Evolutionary conservation across 2,888 invertebrate species (phyloP).

Genomic region (Leptinotarsa juncta): DNA sequence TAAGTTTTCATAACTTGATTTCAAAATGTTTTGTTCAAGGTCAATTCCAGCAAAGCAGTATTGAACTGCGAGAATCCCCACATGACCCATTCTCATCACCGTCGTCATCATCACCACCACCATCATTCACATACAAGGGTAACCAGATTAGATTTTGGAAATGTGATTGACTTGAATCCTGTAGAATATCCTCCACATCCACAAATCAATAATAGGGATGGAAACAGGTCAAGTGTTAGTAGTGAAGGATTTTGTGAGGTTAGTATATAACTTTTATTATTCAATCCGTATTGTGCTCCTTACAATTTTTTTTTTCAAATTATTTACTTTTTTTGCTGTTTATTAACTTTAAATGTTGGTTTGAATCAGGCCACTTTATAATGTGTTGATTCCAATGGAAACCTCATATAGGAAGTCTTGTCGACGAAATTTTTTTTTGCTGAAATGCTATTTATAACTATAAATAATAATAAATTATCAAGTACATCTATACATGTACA

Average conservation of each 20-base stretch:
- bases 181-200: constrained; percentile 56
- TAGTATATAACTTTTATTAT: constrained; percentile 18
- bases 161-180: constrained; percentile 63
- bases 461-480: too few relatives aligned
- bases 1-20: not conserved
- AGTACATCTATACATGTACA: too few relatives aligned
- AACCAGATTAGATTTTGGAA: constrained; percentile 65
- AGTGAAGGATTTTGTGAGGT: constrained; percentile 97
- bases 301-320: not conserved
- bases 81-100: constrained; percentile 55
- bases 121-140: constrained; percentile 64
- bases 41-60: constrained; percentile 85
- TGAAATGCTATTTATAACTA: too few relatives aligned
- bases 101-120: constrained; percentile 67
- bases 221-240: constrained; percentile 92
- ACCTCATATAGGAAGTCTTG: too few relatives aligned
- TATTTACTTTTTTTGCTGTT: too few relatives aligned
- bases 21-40: constrained; percentile 59
- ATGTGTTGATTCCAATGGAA: too few relatives aligned
- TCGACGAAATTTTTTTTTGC: too few relatives aligned
- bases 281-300: too few relatives aligned
- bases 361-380: too few relatives aligned
- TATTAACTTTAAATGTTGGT: too few relatives aligned
- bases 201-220: constrained; percentile 72
- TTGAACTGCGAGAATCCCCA: constrained; percentile 77